Base-by-base conservation (phyloP, 35 echinoderm and acorn worm species). In the Amphiura filiformis region DNA sequence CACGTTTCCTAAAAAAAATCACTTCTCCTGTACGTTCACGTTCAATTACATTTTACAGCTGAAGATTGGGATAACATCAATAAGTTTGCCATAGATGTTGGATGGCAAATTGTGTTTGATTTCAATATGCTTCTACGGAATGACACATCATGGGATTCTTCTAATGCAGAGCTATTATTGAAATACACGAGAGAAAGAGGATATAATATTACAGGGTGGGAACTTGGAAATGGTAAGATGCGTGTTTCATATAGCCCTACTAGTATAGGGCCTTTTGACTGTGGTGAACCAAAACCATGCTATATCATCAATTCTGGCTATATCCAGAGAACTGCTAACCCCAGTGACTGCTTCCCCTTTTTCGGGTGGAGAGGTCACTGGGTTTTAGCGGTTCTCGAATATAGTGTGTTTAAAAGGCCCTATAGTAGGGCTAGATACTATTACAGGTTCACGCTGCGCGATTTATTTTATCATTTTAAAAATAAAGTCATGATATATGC, bases 11-110 rank as follows among this genome's bases (percentile, higher is more conserved):
- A n/a, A n/a, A n/a, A n/a, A n/a, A n/a, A n/a, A n/a, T n/a, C n/a
- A n/a, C n/a, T n/a, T n/a, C n/a, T n/a, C n/a, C n/a, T n/a, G n/a
- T n/a, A n/a, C n/a, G n/a, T n/a, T n/a, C n/a, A n/a, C n/a, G n/a
- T n/a, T n/a, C n/a, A n/a, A n/a, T n/a, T n/a, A n/a, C n/a, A n/a
- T n/a, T n/a, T n/a, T n/a, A n/a, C n/a, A n/a, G n/a, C n/a, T n/a
- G n/a, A n/a, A n/a, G n/a, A n/a, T n/a, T 84, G 82, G 82, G 82
- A 84, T 36, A 61, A 28, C 11, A 61, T 84, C 49, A 84, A 84
- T 13, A 15, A 14, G 2, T 84, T 84, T 61, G 33, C 47, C 3
- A 13, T 15, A 12, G 56, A 61, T 22, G 64, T 61, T 23, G 82
- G 82, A 0, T 65, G 56, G 82, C 13, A 65, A 1, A 37, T 84